Base-by-base conservation (phyloP, 92 coral and sea anemone genomes). In the Epizoanthus illoricatus region DNA sequence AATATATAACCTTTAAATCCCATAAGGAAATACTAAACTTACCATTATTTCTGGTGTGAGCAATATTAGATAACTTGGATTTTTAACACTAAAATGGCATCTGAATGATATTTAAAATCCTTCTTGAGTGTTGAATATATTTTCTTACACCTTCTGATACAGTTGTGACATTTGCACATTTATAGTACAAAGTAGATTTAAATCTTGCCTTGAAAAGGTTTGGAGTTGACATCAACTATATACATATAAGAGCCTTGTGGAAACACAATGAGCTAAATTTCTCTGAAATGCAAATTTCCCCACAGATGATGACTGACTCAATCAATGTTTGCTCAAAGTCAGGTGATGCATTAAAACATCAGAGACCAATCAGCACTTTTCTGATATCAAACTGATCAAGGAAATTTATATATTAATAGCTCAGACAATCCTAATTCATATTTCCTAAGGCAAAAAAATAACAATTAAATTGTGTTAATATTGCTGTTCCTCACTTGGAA, bases 281-380 rank as follows among this genome's bases (percentile, higher is more conserved):
- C 69, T 78, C 61, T 78, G 60, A 78, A 64, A 62, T 78, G 82
- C 82, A 78, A 78, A 78, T 78, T 41, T 41, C 33, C 10, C 10
- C 71, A 78, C 11, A 45, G 58, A 64, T 68, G 23, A 42, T 75
- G 17, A 16, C 47, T 57, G n/a, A n/a, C 33, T 78, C 41, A 43
- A 45, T 42, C 56, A 59, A 43, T 63, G 60, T 78, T 78, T 78
- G 71, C 42, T 78, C 82, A 59, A 61, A 64, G 71, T 64, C 82
- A 78, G 59, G 71, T 62, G 82, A 78, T 63, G 64, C 24, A 64
- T 63, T 41, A 78, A 62, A 78, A 63, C 11, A 45, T 18, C 60
- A 63, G 70, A 62, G 23, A 63, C 82, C 82, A 78, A 78, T 78
- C 82, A 64, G 21, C 4, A 18, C 67, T 42, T 64, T 43, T 7